Percentiles rank a stretch among this genome's conserved stretches.
phyloP scores from a whole-genome alignment of 2,888 invertebrate species.

The Thecophora atra region DNA sequence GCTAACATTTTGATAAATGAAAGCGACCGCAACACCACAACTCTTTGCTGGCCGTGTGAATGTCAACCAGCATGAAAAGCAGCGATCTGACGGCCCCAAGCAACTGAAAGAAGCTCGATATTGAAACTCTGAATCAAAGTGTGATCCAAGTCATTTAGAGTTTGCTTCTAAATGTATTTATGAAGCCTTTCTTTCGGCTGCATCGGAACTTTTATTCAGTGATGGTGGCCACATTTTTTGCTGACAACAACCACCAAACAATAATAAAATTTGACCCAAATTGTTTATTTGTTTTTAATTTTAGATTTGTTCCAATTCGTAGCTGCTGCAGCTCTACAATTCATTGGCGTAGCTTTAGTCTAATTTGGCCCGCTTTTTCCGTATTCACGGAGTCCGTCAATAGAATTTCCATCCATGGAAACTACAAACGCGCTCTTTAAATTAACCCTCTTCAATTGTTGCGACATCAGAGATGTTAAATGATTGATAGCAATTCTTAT shows the following conservation, averaged over 20 bases:
- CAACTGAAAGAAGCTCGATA: no score
- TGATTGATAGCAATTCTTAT: conserved; percentile 61
- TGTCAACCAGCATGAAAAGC: conserved; percentile 60
- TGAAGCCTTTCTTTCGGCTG: conserved; percentile 42
- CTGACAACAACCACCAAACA: conserved; percentile 31
- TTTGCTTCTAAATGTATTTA: no score
- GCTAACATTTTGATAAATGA: conserved; percentile 50
- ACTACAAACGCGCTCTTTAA: conserved; percentile 36
- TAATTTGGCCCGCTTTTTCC: conserved; percentile 64
- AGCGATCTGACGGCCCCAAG: not conserved
- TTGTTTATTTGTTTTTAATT: conserved; percentile 65
- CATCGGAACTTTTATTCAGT: conserved; percentile 16
- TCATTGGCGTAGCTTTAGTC: conserved; percentile 60
- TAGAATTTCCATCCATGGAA: conserved; percentile 34
- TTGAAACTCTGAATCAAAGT: no score
- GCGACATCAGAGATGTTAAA: conserved; percentile 54
- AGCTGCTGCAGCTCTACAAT: conserved; percentile 46
- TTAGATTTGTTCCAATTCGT: conserved; percentile 57
- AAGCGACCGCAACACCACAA: conserved; percentile 34
- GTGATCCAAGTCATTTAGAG: no score
- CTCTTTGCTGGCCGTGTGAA: conserved; percentile 39
- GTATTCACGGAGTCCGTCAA: conserved; percentile 36
- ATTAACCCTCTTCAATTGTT: conserved; percentile 52
- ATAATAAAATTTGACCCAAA: conserved; percentile 59
- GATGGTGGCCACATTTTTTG: conserved; percentile 13